Evolutionary conservation across 2,797 vertebrate genomes (phyloP).

Genomic region (Pseudocheirus occidentalis): DNA sequence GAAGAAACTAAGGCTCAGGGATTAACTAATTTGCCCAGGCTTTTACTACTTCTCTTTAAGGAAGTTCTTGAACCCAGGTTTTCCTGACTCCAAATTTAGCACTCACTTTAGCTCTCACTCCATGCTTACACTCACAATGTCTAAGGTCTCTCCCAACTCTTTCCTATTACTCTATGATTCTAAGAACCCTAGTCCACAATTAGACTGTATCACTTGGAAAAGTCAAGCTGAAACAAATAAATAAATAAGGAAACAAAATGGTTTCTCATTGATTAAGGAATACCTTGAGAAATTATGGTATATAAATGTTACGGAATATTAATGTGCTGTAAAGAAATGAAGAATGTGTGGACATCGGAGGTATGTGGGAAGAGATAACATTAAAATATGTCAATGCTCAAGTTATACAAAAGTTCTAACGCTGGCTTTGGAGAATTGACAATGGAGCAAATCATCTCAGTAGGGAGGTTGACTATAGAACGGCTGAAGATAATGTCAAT

Average conservation of each 20-base stretch:
- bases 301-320: not conserved
- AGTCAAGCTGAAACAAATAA: not conserved
- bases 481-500: not conserved
- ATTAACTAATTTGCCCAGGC: not conserved
- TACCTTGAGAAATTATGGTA: not conserved
- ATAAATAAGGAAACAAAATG: not conserved
- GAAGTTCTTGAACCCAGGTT: not conserved
- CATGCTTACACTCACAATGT: not conserved
- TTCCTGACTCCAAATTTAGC: not conserved
- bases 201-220: not conserved
- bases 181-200: not conserved
- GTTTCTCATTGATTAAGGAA: not conserved
- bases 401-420: not conserved
- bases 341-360: not conserved
- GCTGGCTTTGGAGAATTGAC: not conserved
- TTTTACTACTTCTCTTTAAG: not conserved
- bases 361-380: not conserved
- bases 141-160: not conserved
- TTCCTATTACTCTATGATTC: not conserved
- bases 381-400: not conserved
- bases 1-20: not conserved
- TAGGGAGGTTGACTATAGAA: not conserved
- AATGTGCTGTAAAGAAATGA: not conserved
- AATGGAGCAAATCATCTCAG: not conserved
- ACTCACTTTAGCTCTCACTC: not conserved